These are phyloP conservation scores for Gallinago jamesoni DNA, from an alignment of 2,113 vertebrate species.

Conservation along the genomic window DNA sequence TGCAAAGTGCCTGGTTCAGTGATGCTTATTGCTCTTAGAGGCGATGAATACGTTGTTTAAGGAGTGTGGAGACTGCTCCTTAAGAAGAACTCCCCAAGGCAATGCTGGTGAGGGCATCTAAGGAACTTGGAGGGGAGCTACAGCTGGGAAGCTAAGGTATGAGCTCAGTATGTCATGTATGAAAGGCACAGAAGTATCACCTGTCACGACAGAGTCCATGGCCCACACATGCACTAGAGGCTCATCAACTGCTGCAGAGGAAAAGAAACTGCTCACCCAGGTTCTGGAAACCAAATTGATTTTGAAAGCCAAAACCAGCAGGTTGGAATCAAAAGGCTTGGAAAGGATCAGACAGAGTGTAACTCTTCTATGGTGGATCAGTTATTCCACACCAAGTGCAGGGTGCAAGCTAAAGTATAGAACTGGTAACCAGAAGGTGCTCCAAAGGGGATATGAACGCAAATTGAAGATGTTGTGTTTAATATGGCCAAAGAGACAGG, in stretches of 20 bases:
- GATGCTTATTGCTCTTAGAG: background rate
- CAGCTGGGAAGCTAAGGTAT: background rate
- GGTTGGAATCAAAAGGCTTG: background rate
- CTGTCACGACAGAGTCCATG: background rate
- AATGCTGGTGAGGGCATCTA: background rate
- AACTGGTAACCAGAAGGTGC: background rate
- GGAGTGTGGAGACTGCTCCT: background rate
- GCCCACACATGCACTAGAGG: background rate
- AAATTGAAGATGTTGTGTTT: background rate
- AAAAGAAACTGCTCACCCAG: background rate
- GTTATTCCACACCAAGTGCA: background rate
- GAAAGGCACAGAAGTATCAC: background rate
- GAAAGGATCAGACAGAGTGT: background rate
- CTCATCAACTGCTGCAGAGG: background rate
- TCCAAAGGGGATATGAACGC: background rate
- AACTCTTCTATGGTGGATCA: background rate
- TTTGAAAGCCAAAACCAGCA: background rate
- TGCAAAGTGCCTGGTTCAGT: background rate
- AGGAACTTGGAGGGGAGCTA: background rate
- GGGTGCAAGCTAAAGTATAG: background rate
- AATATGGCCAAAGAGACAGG: background rate
- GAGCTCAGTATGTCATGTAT: rapidly evolving
- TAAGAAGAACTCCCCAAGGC: background rate
- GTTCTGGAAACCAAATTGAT: background rate
- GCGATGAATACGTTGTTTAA: background rate